Evolutionary conservation across 2,888 invertebrate species (phyloP).

Genomic region (Xestia xanthographa): DNA sequence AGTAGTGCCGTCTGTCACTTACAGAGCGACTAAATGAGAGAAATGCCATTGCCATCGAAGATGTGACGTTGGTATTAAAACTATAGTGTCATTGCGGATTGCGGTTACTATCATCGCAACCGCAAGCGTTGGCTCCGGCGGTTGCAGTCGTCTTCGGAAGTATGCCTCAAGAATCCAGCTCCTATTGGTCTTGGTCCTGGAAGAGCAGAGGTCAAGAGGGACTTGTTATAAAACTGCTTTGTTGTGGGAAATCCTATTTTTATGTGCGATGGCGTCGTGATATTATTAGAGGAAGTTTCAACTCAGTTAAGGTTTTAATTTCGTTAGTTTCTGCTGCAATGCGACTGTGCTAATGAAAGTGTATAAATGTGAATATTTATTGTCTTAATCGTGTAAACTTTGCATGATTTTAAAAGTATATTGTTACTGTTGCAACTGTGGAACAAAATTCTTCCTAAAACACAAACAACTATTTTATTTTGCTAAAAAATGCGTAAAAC

Average conservation of each 20-base stretch:
- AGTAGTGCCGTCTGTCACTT: background rate
- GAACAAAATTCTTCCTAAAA: conserved; percentile 6
- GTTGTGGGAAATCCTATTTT: background rate
- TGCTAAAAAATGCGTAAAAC: no score
- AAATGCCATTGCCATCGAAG: background rate
- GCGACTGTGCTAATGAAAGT: conserved; percentile 36
- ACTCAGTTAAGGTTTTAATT: conserved; percentile 40
- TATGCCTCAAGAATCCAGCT: background rate
- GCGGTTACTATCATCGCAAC: background rate
- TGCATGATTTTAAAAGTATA: conserved; percentile 11
- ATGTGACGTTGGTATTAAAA: background rate
- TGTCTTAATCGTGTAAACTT: conserved; percentile 32
- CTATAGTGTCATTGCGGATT: background rate
- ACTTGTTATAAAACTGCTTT: background rate
- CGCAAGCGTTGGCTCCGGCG: background rate
- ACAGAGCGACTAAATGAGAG: background rate
- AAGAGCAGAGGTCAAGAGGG: background rate
- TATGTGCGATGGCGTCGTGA: conserved; percentile 7
- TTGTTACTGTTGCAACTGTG: conserved; percentile 10
- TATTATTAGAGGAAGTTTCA: conserved; percentile 14
- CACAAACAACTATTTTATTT: background rate
- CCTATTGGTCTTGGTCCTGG: background rate
- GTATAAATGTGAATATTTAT: conserved; percentile 46
- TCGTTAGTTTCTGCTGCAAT: conserved; percentile 42
- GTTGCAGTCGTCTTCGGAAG: background rate